Base-by-base conservation (phyloP, 2,888 invertebrate genomes). In the Volucella zonaria region DNA sequence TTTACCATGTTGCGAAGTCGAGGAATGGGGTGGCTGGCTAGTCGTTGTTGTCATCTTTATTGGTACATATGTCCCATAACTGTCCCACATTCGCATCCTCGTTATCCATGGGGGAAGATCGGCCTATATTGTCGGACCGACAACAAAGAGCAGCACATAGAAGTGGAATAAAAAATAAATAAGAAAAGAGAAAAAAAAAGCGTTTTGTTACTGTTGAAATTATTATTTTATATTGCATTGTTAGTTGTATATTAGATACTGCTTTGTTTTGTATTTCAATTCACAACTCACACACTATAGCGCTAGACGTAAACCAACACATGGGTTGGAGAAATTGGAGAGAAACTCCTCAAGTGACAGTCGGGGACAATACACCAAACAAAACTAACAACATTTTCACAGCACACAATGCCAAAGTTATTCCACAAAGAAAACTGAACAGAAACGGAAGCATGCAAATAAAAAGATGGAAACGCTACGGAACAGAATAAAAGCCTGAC, bases 1-100 rank as follows among this genome's bases (percentile, higher is more conserved):
- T 82, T 76, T 87, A 66, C 74, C 73, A 71, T 87, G 87, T 18
- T 87, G 86, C n/a, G 87, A 87, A 18, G 88, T 80, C 47, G 87
- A 79, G 42, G 80, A 51, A 71, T 90, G 90, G 9, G 91, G 91
- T 47, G 91, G 90, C 61, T 90, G 89, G 31, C 90, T 87, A 51
- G 91, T 90, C 61, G 92, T 91, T 52, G 91, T 91, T 76, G 91
- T 91, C 83, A 89, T 89, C 85, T 91, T 92, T 68, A 90, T 89
- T 67, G 92, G 90, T 82, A 92, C 92, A 83, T 92, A 93, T 49
- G 92, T 93, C 67, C 93, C 93, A 87, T 94, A 94, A 68, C 95
- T 95, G 91, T 96, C 96, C 95, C 95, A 95, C 88, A 96, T 94
- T 86, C 95, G 93, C 83, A 96, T 92, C 88, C 95, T 93, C 42